Conservation (phyloP, 2,797 vertebrate species). For the Alfaro cultratus region DNA sequence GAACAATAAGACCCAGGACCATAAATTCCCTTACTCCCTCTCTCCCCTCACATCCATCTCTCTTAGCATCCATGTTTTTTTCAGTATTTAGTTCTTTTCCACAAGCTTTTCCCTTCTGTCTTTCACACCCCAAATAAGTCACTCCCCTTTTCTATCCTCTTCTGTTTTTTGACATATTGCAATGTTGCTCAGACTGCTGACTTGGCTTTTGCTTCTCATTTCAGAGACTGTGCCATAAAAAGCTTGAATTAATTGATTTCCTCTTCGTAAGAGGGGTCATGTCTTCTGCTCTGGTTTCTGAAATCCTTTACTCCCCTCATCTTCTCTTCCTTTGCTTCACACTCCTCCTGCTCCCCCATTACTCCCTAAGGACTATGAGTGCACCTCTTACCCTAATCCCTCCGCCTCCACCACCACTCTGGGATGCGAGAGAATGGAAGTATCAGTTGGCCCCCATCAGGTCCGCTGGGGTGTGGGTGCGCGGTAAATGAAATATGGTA, state of each 20-base stretch:
- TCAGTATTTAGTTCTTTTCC: conserved; percentile 37
- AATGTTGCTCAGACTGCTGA: conserved; percentile 51
- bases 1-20: conserved; percentile 68
- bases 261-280: conserved; percentile 74
- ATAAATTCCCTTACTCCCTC: conserved; percentile 69
- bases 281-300: conserved; percentile 76
- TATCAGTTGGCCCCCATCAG: conserved; percentile 77
- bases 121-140: conserved; percentile 23
- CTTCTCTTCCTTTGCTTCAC: conserved; percentile 27
- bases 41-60: conserved; percentile 52
- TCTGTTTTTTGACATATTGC: conserved; percentile 30
- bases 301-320: conserved; percentile 42
- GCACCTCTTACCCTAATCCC: conserved; percentile 22
- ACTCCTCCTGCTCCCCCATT: conserved; percentile 12
- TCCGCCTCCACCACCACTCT: conserved; percentile 32
- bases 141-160: not conserved
- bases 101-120: conserved; percentile 28
- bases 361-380: conserved; percentile 11
- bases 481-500: conserved; percentile 84
- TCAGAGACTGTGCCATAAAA: conserved; percentile 64
- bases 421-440: conserved; percentile 60
- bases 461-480: conserved; percentile 78
- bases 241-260: conserved; percentile 85
- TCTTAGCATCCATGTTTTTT: conserved; percentile 47
- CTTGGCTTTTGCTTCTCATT: conserved; percentile 58